Evolutionary conservation across 2,113 vertebrate genomes (phyloP).

Genomic region (Ochotona curzoniae): DNA sequence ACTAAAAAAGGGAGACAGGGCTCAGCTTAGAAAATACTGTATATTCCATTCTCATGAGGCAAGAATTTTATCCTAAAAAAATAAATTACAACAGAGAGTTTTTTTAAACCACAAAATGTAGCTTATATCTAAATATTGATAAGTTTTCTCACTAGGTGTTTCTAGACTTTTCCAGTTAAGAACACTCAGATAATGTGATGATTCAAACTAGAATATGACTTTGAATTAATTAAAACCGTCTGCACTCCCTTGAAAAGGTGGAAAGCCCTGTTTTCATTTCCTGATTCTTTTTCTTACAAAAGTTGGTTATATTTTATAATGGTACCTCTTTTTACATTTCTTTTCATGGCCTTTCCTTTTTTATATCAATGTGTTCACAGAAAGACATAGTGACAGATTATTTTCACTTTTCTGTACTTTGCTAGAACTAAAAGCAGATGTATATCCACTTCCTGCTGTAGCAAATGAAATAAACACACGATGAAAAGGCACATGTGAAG

Average conservation of each 20-base stretch:
- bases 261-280: conserved; percentile 7
- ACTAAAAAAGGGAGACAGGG: not conserved
- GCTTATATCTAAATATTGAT: not conserved
- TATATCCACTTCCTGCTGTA: conserved; percentile 49
- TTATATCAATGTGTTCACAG: conserved; percentile 51
- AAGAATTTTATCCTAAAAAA: not conserved
- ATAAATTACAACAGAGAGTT: not conserved
- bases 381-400: conserved; percentile 66
- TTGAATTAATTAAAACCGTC: conserved; percentile 3
- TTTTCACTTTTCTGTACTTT: conserved; percentile 65
- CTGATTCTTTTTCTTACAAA: conserved; percentile 23
- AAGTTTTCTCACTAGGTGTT: conserved; percentile 20
- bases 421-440: conserved; percentile 14
- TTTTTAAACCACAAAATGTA: not conserved
- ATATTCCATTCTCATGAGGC: not conserved
- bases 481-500: not conserved
- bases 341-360: conserved; percentile 43
- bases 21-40: not conserved
- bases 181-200: not conserved
- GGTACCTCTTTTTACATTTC: conserved; percentile 19
- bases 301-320: not conserved
- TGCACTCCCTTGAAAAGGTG: not conserved
- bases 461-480: conserved; percentile 68
- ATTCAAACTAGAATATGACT: not conserved
- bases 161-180: not conserved